Percentiles rank a stretch among this genome's conserved stretches.
Conservation (phyloP, 2,113 vertebrate species). For the Balaeniceps rex region DNA sequence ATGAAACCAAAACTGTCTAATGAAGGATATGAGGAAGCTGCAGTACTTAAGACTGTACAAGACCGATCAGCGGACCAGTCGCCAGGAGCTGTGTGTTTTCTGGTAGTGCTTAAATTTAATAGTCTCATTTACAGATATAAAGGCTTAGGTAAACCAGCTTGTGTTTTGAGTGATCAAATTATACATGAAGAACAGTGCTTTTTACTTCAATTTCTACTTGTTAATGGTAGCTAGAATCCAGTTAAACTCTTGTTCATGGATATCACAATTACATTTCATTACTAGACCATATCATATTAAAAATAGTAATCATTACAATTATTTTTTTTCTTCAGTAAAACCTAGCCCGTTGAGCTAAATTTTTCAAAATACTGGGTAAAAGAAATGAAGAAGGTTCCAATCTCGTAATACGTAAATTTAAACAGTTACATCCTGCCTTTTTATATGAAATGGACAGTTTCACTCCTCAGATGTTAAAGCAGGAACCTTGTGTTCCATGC, state of each 20-base stretch:
- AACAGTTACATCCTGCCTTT: neutral
- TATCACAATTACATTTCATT: neutral
- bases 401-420: neutral
- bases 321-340: neutral
- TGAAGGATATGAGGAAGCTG: neutral
- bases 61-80: neutral
- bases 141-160: neutral
- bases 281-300: neutral
- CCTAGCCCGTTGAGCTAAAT: neutral
- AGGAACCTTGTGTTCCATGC: neutral
- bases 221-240: neutral
- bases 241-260: neutral
- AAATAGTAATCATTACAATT: neutral
- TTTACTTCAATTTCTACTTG: neutral
- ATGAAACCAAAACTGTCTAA: neutral
- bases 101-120: neutral
- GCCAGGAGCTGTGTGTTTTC: neutral
- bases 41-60: neutral
- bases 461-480: slow-evolving; percentile 8
- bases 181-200: neutral
- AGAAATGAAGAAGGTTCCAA: neutral
- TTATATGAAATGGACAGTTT: neutral
- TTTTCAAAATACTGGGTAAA: neutral
- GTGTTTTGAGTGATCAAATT: neutral
- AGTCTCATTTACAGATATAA: neutral